These are phyloP conservation scores for Bovichtus diacanthus DNA, from an alignment of 2,797 vertebrate genomes.

Conservation along the genomic window DNA sequence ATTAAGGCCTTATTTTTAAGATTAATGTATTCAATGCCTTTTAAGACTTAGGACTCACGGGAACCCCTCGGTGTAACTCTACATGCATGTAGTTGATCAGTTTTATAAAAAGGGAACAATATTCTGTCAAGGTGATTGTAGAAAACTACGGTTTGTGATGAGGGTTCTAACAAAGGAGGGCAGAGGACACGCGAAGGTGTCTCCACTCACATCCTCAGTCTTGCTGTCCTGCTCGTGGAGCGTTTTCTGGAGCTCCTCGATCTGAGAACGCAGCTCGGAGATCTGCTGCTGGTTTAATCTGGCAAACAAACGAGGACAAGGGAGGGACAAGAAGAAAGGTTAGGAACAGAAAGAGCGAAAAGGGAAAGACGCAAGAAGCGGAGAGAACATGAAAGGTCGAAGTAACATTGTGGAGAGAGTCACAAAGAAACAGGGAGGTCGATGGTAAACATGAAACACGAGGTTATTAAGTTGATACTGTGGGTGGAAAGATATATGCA, in stretches of 20 bases:
- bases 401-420: neutral
- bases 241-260: constrained; percentile 90
- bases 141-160: neutral
- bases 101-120: neutral
- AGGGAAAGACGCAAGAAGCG: neutral
- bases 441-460: constrained; percentile 16
- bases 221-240: constrained; percentile 90
- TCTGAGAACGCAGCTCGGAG: constrained; percentile 86
- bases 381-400: neutral
- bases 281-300: constrained; percentile 92
- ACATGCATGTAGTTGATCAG: constrained; percentile 1
- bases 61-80: no score
- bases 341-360: neutral
- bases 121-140: constrained; percentile 5
- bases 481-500: constrained; percentile 45
- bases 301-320: neutral
- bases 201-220: constrained; percentile 90
- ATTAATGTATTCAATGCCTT: no score
- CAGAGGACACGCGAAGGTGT: neutral
- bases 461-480: constrained; percentile 26
- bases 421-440: neutral
- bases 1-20: no score
- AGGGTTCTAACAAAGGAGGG: neutral
- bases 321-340: neutral
- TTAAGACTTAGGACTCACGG: no score